These are phyloP conservation scores for Delphinapterus leucas DNA, from an alignment of 2,113 vertebrate species.

Conservation along the genomic window DNA sequence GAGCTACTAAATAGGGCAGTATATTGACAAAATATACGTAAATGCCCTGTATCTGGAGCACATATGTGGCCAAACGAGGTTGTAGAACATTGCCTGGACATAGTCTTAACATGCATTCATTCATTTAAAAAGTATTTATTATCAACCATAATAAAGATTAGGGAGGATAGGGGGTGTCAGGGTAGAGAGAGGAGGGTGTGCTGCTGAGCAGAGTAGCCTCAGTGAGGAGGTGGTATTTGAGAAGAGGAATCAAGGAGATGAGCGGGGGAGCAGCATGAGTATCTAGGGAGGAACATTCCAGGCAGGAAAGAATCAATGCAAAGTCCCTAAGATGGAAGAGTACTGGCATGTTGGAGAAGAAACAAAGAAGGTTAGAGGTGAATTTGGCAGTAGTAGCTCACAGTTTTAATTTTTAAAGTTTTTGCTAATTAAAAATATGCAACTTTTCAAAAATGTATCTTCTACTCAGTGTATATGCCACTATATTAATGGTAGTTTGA, in stretches of 20 bases:
- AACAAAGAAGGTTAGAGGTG: too few relatives aligned
- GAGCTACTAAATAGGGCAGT: neutral
- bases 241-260: neutral
- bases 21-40: neutral
- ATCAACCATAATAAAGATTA: neutral
- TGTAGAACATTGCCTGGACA: neutral
- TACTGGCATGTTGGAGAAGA: neutral
- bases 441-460: neutral
- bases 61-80: neutral
- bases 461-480: neutral
- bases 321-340: neutral
- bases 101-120: neutral
- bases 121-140: neutral
- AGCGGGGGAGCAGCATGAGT: neutral
- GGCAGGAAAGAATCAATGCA: neutral
- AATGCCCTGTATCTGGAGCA: neutral
- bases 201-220: neutral
- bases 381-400: neutral
- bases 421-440: neutral
- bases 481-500: neutral
- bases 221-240: neutral
- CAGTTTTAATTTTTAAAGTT: neutral
- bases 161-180: neutral
- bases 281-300: neutral
- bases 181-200: accelerated